Percentiles rank a stretch among this genome's conserved stretches.
Evolutionary conservation across 1,140 invertebrate species (phyloP).

Genomic region (Archivesica marissinica): DNA sequence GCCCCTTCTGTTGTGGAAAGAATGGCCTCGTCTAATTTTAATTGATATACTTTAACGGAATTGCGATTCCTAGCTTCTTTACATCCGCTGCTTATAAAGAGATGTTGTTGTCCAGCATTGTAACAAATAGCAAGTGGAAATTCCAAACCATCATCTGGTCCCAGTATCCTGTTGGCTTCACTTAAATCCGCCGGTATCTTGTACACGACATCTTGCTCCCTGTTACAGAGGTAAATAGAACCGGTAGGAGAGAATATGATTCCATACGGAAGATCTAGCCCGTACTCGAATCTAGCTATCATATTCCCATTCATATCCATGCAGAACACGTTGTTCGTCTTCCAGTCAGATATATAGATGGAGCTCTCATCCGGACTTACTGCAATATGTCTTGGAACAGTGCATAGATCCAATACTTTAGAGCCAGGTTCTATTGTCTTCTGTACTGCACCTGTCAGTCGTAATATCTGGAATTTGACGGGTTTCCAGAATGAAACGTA

Average conservation of each 20-base stretch:
- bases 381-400: not conserved
- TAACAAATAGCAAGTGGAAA: not conserved
- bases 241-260: not conserved
- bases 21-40: no score
- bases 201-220: not conserved
- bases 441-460: not conserved
- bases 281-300: not conserved
- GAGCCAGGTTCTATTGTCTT: not conserved
- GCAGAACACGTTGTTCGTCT: not conserved
- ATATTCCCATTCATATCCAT: constrained; percentile 3
- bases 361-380: constrained; percentile 1
- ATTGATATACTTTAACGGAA: not conserved
- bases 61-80: not conserved
- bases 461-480: not conserved
- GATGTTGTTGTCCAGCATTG: not conserved
- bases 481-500: not conserved
- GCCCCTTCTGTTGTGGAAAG: no score
- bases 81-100: constrained; percentile 2
- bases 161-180: not conserved
- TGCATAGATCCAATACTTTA: not conserved
- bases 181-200: not conserved
- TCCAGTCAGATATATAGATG: constrained; percentile 12
- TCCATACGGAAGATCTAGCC: not conserved
- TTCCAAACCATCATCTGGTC: not conserved
- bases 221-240: not conserved